Conservation (phyloP, 2,888 invertebrate species). For the Trichogramma dendrolimi region DNA sequence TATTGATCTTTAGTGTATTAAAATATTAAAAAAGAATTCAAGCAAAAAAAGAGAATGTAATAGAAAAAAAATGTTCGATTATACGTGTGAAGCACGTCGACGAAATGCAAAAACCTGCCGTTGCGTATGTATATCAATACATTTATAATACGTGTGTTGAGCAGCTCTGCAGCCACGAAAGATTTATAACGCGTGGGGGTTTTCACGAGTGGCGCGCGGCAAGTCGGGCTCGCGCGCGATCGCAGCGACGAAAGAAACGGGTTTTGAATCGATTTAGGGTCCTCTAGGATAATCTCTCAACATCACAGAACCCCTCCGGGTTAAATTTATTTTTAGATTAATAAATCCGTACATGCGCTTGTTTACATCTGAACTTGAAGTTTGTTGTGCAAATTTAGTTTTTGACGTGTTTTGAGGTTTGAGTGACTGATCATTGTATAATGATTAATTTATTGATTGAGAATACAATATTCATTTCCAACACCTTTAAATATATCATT, state of each 20-base stretch:
- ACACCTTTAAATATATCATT: too few relatives aligned
- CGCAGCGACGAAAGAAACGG: slow-evolving; percentile 35
- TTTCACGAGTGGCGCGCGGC: slow-evolving; percentile 28
- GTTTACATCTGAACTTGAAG: too few relatives aligned
- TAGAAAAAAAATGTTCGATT: slow-evolving; percentile 26
- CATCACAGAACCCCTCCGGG: too few relatives aligned
- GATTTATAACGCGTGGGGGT: slow-evolving; percentile 18
- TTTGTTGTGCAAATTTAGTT: too few relatives aligned
- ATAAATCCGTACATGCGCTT: too few relatives aligned
- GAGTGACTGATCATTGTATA: too few relatives aligned
- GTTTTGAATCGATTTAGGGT: slow-evolving; percentile 37
- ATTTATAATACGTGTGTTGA: slow-evolving; percentile 32
- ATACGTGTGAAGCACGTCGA: slow-evolving; percentile 30
- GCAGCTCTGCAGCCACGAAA: slow-evolving; percentile 14
- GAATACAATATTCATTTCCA: too few relatives aligned
- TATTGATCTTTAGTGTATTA: background rate
- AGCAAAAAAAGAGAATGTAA: background rate
- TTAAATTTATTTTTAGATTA: too few relatives aligned
- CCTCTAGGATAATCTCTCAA: too few relatives aligned
- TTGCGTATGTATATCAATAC: slow-evolving; percentile 34
- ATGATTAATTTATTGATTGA: too few relatives aligned
- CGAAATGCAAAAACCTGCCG: slow-evolving; percentile 22
- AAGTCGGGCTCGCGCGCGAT: slow-evolving; percentile 26
- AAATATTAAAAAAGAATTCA: slow-evolving; percentile 4
- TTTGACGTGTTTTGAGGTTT: too few relatives aligned